These are phyloP conservation scores for Dermatemys mawii DNA, from an alignment of 2,113 vertebrate genomes.

Conservation along the genomic window DNA sequence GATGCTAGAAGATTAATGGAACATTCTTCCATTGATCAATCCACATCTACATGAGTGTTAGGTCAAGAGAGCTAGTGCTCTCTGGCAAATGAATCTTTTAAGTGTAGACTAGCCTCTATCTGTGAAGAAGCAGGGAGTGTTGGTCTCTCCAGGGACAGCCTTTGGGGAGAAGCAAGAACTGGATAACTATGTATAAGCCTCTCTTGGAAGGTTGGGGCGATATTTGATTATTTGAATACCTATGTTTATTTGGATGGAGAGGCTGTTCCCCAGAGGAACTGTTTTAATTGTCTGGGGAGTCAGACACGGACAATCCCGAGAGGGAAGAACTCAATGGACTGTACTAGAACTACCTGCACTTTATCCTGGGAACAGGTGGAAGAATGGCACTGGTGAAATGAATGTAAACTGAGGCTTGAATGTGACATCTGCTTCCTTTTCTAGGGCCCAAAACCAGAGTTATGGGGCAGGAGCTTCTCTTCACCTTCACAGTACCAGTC, in stretches of 20 bases:
- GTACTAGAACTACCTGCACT: not conserved
- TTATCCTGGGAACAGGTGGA: not conserved
- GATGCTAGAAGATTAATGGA: not conserved
- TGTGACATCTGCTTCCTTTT: not conserved
- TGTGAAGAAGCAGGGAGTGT: not conserved
- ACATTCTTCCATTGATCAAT: not conserved
- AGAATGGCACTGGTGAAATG: not conserved
- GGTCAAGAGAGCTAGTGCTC: not conserved
- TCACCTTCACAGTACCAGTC: not conserved
- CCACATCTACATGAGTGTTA: not conserved
- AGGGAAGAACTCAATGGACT: not conserved
- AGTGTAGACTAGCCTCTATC: too few relatives aligned
- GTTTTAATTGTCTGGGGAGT: not conserved
- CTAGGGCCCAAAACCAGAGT: not conserved
- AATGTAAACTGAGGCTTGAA: not conserved
- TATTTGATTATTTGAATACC: not conserved
- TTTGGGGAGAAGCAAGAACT: not conserved
- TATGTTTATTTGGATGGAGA: not conserved
- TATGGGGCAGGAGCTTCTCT: not conserved
- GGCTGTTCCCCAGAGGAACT: not conserved
- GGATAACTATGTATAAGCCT: too few relatives aligned
- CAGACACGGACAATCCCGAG: fast-evolving
- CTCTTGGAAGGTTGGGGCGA: not conserved
- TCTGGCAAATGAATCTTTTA: too few relatives aligned
- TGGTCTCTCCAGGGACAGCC: not conserved